Evolutionary conservation across 2,797 vertebrate species (phyloP), one percentile per base, ranked within the genome.

Genomic region (Valencia hispanica): DNA sequence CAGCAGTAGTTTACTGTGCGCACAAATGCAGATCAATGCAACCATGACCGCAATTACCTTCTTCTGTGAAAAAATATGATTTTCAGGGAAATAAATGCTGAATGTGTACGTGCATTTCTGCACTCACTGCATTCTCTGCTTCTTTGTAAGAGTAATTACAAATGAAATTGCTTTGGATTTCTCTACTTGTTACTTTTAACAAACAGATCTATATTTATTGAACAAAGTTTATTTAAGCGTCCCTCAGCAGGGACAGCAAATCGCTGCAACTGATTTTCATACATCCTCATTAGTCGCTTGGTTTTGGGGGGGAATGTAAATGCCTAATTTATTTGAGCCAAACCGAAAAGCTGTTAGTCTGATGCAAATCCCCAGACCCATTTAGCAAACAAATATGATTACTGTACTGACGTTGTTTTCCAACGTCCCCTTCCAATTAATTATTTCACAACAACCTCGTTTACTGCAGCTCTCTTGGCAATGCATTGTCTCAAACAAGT

Each of bases 321-420:
- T 47, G 73, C 10, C 51, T 77, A 14, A 82, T 81, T 82, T 80
- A 74, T 79, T 78, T 75, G 41, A 79, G 66, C 36, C 30, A 12
- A 61, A 34, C 59, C 68, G 36, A 71, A 78, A 80, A 79, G 69
- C 80, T 78, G 57, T 74, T 79, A 66, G 68, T 74, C 71, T 53
- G 22, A 77, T 45, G 59, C 65, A 72, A 79, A 81, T 84, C 75
- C 72, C n/a, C 66, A 12, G 45, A 50, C 53, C n/a, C 63, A 39
- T 76, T 79, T 65, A 79, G 70, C 74, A 83, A 84, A 89, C 81
- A 76, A 78, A 82, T 73, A 65, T 63, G 55, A 84, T 72, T 78
- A 81, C 65, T 50, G 59, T 72, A 45, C 50, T 65, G 47, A 79
- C 50, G 41, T 39, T 73, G 27, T 63, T 34, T 59, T 83, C 68